Evolutionary conservation across 2,113 vertebrate species (phyloP).

Genomic region (Eonycteris spelaea): DNA sequence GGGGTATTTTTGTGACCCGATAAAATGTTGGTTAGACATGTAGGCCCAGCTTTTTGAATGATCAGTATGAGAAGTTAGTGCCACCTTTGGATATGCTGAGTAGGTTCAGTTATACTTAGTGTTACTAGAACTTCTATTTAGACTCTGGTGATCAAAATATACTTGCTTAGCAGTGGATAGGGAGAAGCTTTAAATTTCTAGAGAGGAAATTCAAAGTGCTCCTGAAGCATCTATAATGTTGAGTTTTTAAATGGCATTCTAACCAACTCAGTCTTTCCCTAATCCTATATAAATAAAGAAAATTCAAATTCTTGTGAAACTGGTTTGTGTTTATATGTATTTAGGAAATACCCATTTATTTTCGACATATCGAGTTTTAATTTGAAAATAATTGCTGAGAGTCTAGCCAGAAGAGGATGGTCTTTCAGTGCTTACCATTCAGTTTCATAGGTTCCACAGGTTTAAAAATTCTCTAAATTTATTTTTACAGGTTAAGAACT

Average conservation of each 20-base stretch:
- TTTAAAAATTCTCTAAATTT: conserved; percentile 38
- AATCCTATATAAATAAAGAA: background rate
- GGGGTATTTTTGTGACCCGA: background rate
- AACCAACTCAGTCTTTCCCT: background rate
- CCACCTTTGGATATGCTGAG: background rate
- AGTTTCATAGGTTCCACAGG: background rate
- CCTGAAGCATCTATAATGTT: background rate
- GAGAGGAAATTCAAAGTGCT: background rate
- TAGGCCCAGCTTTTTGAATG: background rate
- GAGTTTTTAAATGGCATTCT: conserved; percentile 20
- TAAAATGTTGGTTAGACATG: background rate
- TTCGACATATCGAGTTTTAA: conserved; percentile 40
- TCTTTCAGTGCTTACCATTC: conserved; percentile 27
- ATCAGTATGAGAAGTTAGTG: background rate
- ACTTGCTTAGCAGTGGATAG: background rate
- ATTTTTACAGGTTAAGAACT: conserved; percentile 79
- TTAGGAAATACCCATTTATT: conserved; percentile 13
- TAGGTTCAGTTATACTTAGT: background rate
- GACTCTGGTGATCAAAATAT: background rate
- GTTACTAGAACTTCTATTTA: background rate
- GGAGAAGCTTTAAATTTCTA: background rate
- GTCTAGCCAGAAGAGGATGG: background rate
- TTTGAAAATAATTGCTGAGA: background rate
- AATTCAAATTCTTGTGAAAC: background rate
- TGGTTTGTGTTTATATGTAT: background rate